Percentiles rank a stretch among this genome's conserved stretches.
Conservation (phyloP, 1,140 invertebrate genomes). For the fruit fly (Drosophila melanogaster) region Release_6_plus_ISO1_MT NT_033779.5:3438501-3439000, state of each 20-base stretch:
- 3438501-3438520: constrained; percentile 42
- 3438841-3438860: constrained; percentile 65
- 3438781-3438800: constrained; percentile 36
- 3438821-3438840: constrained; percentile 46
- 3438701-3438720: constrained; percentile 46
- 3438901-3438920: constrained; percentile 25
- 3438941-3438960: constrained; percentile 24
- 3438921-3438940: constrained; percentile 30
- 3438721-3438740: neutral
- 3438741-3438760: constrained; percentile 22
- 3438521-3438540: constrained; percentile 71
- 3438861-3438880: constrained; percentile 56
- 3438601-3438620: constrained; percentile 24
- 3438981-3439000: constrained; percentile 40
- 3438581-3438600: constrained; percentile 20
- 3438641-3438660: constrained; percentile 10
- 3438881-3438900: constrained; percentile 45
- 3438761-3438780: constrained; percentile 10
- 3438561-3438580: constrained; percentile 16
- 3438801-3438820: constrained; percentile 30
- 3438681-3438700: constrained; percentile 41
- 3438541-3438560: constrained; percentile 77
- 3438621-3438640: constrained; percentile 20
- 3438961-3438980: constrained; percentile 17
- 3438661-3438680: constrained; percentile 36